These are phyloP conservation scores for Scaptomyza hsui DNA, from an alignment of 1,140 invertebrate genomes.

Conservation along the genomic window DNA sequence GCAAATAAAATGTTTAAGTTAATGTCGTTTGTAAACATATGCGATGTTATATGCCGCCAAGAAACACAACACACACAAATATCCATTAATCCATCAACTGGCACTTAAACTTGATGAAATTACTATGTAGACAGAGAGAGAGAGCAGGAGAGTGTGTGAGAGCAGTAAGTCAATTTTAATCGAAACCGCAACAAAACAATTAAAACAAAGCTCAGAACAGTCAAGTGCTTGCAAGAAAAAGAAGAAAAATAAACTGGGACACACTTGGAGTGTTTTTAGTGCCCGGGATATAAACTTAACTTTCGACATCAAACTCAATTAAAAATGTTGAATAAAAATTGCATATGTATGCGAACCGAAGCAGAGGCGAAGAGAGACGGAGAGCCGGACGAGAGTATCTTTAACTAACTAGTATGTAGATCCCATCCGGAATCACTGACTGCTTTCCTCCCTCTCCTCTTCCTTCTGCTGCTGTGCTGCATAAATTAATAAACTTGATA, in stretches of 20 bases:
- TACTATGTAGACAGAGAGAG: background rate
- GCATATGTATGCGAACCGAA: slow-evolving; percentile 65
- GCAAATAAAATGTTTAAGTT: slow-evolving; percentile 57
- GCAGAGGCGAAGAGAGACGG: background rate
- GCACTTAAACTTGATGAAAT: slow-evolving; percentile 45
- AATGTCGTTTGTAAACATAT: background rate
- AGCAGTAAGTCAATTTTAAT: slow-evolving; percentile 70
- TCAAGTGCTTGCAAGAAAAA: slow-evolving; percentile 1
- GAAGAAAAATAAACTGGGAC: background rate
- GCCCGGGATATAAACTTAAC: slow-evolving; percentile 68
- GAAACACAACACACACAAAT: slow-evolving; percentile 6
- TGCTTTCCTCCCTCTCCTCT: background rate
- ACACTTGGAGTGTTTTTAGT: slow-evolving; percentile 23
- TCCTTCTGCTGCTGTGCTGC: slow-evolving; percentile 44
- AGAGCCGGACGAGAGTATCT: slow-evolving; percentile 10
- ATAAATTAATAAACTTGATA: slow-evolving; percentile 81
- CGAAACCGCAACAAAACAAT: slow-evolving; percentile 77
- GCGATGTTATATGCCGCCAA: background rate
- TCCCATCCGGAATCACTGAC: slow-evolving; percentile 6
- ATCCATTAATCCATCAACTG: slow-evolving; percentile 49
- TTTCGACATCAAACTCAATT: slow-evolving; percentile 75
- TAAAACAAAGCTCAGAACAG: slow-evolving; percentile 58
- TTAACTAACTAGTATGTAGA: slow-evolving; percentile 38
- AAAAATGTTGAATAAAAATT: slow-evolving; percentile 73
- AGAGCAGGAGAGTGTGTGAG: background rate